These are phyloP conservation scores for Actenoides lindsayi DNA, from an alignment of 2,113 vertebrate genomes.

Conservation along the genomic window DNA sequence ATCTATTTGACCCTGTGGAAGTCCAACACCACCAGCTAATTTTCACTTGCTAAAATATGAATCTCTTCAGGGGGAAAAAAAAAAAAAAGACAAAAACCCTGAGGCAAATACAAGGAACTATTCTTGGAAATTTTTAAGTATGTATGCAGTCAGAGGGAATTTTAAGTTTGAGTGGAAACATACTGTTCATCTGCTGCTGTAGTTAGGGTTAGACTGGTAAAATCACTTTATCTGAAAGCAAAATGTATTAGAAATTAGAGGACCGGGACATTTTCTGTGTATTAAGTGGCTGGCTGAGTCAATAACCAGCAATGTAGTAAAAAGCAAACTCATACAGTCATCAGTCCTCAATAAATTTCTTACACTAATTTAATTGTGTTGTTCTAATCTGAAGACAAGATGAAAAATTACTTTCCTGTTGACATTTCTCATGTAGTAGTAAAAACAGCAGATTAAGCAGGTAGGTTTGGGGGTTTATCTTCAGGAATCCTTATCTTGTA, in stretches of 20 bases:
- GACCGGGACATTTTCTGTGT: constrained; percentile 48
- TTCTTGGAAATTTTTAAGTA: constrained; percentile 58
- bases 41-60: constrained; percentile 53
- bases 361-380: constrained; percentile 32
- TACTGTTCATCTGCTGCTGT: neutral
- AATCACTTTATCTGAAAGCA: constrained; percentile 55
- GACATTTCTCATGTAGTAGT: neutral
- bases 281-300: constrained; percentile 40
- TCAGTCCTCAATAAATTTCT: constrained; percentile 18
- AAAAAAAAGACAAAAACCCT: neutral
- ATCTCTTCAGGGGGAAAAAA: neutral
- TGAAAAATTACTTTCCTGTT: neutral
- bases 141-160: constrained; percentile 45
- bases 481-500: neutral
- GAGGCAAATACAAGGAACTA: constrained; percentile 51
- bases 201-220: constrained; percentile 33
- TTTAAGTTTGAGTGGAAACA: constrained; percentile 39
- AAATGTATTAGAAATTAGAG: constrained; percentile 50
- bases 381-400: constrained; percentile 58
- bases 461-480: neutral
- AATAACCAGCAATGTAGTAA: constrained; percentile 44
- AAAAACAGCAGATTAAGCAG: neutral
- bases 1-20: constrained; percentile 27
- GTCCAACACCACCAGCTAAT: constrained; percentile 27
- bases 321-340: constrained; percentile 52